Percentiles rank a stretch among this genome's conserved stretches.
Evolutionary conservation across 2,797 vertebrate genomes (phyloP).

Genomic region (Pteropus rufus): DNA sequence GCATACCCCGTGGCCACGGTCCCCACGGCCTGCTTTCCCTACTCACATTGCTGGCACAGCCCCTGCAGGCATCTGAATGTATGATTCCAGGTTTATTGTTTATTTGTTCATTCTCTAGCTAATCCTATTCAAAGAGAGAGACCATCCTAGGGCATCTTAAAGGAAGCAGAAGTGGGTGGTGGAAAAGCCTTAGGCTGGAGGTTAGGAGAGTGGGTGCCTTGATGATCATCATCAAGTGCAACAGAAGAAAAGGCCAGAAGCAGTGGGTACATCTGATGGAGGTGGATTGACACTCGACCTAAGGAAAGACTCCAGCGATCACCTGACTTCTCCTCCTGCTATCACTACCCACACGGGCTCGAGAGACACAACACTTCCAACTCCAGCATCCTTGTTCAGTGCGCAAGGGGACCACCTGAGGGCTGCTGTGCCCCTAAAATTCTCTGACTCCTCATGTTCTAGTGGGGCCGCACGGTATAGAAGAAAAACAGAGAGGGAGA

Average conservation of each 20-base stretch:
- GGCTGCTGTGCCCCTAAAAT: neutral
- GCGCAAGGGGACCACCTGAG: neutral
- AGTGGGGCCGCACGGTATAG: neutral
- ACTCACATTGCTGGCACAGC: fast-evolving
- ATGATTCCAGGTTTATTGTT: neutral
- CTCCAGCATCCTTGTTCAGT: neutral
- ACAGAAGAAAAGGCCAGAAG: neutral
- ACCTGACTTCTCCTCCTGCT: neutral
- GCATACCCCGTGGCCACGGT: fast-evolving
- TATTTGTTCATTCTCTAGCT: neutral
- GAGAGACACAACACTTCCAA: neutral
- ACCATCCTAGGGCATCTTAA: neutral
- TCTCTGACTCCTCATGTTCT: neutral
- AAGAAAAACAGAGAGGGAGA: neutral
- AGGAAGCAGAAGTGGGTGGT: fast-evolving
- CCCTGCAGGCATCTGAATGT: neutral
- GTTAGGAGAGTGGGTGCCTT: neutral
- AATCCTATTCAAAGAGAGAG: neutral
- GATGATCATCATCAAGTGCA: neutral
- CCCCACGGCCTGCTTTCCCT: neutral
- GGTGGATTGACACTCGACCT: neutral
- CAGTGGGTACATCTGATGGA: neutral
- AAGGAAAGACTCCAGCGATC: neutral
- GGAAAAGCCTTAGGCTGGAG: neutral
- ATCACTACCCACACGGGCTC: neutral